Base-by-base conservation (phyloP, 1,140 invertebrate species). In the Ceratina calcarata region DNA sequence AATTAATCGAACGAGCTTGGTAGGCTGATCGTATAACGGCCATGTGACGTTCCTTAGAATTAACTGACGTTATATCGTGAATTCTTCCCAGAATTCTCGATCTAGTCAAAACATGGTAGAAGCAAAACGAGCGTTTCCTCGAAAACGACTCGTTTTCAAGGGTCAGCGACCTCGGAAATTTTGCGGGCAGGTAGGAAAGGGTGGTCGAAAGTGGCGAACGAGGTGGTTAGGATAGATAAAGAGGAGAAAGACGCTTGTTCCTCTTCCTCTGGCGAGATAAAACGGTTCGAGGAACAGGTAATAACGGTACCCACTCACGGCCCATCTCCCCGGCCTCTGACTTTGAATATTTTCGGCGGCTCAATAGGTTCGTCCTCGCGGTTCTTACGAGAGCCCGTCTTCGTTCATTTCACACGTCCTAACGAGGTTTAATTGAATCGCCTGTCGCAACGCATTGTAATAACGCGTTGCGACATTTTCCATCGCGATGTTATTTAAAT, bases 211-310 rank as follows among this genome's bases (percentile, higher is more conserved):
- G 55, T 22, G 27, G 20, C 13, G 22, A 27, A 66, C 58, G 37
- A n/a, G 7, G 37, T 10, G 37, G 37, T 45, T 24, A 60, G 32
- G 45, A 62, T 3, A 32, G 18, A 15, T 1, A 13, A 37, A 27
- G 49, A 64, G 18, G 55, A 61, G 22, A 72, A 58, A 27, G 45
- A 55, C 49, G 49, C 51, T 69, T 61, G 57, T 18, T 78, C 27
- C 24, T 70, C 32, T 49, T 70, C 45, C 66, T 69, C 15, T n/a
- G n/a, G 22, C 13, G 16, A 81, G 80, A 78, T 72, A 66, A 72
- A 66, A 71, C 68, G 53, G 55, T 18, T 27, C 60, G 58, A 74
- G 68, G 78, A 86, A 86, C 85, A 86, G 85, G 85, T 86, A 86
- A 72, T 86, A 86, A 86, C 85, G 85, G 85, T 83, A 86, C 55